A percentile compares a stretch with the other conserved stretches of the same genome.
These are phyloP conservation scores for Karalla daura DNA, from an alignment of 2,797 vertebrate species.

Conservation along the genomic window DNA sequence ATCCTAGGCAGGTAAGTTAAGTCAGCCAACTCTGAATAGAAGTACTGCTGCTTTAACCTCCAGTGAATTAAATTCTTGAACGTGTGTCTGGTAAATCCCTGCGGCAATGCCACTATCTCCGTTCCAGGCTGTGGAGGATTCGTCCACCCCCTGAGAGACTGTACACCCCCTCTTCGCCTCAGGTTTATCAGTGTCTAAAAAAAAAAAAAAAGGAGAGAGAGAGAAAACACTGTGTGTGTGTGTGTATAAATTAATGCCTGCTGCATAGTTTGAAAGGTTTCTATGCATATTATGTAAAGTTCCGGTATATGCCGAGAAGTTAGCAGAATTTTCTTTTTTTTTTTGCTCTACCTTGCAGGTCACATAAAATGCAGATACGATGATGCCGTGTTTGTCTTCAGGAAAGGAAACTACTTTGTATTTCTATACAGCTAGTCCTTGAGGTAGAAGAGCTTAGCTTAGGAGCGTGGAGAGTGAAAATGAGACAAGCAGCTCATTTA, in stretches of 20 bases:
- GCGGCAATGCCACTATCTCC: constrained; percentile 30
- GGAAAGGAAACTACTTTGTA: constrained; percentile 46
- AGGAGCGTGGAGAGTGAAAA: constrained; percentile 53
- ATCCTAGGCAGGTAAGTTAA: constrained; percentile 11
- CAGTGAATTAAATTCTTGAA: constrained; percentile 30
- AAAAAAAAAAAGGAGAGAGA: constrained; percentile 19
- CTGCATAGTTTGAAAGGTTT: constrained; percentile 28
- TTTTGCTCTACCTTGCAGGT: background rate
- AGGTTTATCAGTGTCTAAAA: constrained; percentile 39
- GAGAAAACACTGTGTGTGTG: background rate
- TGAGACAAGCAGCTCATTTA: constrained; percentile 52
- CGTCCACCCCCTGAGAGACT: constrained; percentile 21
- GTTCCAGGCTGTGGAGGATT: constrained; percentile 20
- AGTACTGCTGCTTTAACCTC: constrained; percentile 19
- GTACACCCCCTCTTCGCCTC: constrained; percentile 24
- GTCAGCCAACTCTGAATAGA: constrained; percentile 16
- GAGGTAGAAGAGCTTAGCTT: constrained; percentile 55
- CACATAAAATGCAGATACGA: constrained; percentile 14
- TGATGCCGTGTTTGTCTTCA: constrained; percentile 3
- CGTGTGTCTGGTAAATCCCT: constrained; percentile 37
- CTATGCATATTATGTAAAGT: background rate
- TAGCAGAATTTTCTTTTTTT: background rate
- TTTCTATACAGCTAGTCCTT: constrained; percentile 38
- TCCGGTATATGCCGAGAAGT: background rate
- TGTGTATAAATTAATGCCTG: constrained; percentile 33